A percentile compares a stretch with the other conserved stretches of the same genome.
Evolutionary conservation across 2,797 vertebrate species (phyloP).

Genomic region (Sebastes cheni): DNA sequence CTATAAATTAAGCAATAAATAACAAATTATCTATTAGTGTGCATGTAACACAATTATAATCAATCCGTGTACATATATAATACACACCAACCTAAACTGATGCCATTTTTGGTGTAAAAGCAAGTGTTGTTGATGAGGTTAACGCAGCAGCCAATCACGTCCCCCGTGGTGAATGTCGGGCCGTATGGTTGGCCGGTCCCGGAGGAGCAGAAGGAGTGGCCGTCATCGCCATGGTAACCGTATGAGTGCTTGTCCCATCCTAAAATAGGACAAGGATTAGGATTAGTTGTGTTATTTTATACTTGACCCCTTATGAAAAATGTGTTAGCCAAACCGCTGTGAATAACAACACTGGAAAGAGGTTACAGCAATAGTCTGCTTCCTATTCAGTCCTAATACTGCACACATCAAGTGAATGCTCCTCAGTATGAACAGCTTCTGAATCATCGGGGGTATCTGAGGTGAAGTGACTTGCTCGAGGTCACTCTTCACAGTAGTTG

Average conservation of each 20-base stretch:
- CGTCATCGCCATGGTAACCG: slow-evolving; percentile 98
- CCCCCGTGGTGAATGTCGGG: slow-evolving; percentile 96
- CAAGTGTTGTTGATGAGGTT: slow-evolving; percentile 99
- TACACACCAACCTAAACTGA: slow-evolving; percentile 88
- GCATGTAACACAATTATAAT: neutral
- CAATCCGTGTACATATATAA: neutral
- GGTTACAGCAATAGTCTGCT: neutral
- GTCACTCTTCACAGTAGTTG: neutral
- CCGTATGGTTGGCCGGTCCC: slow-evolving; percentile 97
- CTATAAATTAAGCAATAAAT: neutral
- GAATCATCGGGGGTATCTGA: slow-evolving; percentile 6
- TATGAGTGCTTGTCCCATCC: slow-evolving; percentile 99
- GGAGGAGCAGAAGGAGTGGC: slow-evolving; percentile 98
- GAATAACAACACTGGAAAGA: neutral
- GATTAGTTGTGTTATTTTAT: slow-evolving; percentile 40
- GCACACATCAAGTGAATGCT: neutral
- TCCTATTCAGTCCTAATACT: neutral
- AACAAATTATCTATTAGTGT: neutral
- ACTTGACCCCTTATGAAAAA: slow-evolving; percentile 21
- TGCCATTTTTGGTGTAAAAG: slow-evolving; percentile 98
- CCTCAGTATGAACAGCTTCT: slow-evolving; percentile 1
- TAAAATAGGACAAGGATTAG: slow-evolving; percentile 52
- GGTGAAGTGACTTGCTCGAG: neutral
- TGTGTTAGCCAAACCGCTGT: neutral
- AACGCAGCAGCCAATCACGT: slow-evolving; percentile 98